A percentile compares a stretch with the other conserved stretches of the same genome.
phyloP scores from a whole-genome alignment of 2,797 vertebrate genomes.

The Calcarius lapponicus region DNA sequence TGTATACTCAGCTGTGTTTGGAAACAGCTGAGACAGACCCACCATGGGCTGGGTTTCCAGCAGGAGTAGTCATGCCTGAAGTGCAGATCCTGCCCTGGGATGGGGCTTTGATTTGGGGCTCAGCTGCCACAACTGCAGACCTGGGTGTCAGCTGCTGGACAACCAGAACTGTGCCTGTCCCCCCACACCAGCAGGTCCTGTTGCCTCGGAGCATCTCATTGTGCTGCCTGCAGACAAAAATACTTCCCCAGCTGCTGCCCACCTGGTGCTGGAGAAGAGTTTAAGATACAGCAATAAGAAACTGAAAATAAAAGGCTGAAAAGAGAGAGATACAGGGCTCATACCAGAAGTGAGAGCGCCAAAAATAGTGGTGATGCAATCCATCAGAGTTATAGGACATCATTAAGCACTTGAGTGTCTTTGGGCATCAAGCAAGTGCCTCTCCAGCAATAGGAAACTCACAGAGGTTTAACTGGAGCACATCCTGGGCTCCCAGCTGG shows the following conservation, averaged over 20 bases:
- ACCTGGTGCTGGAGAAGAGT: background rate
- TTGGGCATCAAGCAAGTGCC: background rate
- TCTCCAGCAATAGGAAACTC: background rate
- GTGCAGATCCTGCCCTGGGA: background rate
- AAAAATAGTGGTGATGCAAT: background rate
- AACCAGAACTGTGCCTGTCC: background rate
- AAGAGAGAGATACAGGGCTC: background rate
- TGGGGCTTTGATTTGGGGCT: background rate
- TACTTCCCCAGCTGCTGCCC: constrained; percentile 53
- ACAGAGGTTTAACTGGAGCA: background rate
- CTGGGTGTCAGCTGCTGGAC: background rate
- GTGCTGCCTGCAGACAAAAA: constrained; percentile 5
- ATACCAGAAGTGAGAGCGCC: background rate
- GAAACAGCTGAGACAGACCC: background rate
- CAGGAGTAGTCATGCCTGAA: background rate
- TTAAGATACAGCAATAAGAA: constrained; percentile 25
- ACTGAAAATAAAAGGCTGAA: constrained; percentile 40
- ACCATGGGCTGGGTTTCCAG: accelerated
- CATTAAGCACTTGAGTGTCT: background rate
- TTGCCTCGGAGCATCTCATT: background rate
- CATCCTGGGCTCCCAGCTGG: background rate
- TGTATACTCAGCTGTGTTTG: background rate
- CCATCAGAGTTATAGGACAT: background rate
- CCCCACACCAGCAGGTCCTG: background rate
- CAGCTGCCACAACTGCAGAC: background rate